Evolutionary conservation across 2,797 vertebrate genomes (phyloP), one percentile per base, ranked within the genome.

Genomic region (Pseudotriccus pelzelni): DNA sequence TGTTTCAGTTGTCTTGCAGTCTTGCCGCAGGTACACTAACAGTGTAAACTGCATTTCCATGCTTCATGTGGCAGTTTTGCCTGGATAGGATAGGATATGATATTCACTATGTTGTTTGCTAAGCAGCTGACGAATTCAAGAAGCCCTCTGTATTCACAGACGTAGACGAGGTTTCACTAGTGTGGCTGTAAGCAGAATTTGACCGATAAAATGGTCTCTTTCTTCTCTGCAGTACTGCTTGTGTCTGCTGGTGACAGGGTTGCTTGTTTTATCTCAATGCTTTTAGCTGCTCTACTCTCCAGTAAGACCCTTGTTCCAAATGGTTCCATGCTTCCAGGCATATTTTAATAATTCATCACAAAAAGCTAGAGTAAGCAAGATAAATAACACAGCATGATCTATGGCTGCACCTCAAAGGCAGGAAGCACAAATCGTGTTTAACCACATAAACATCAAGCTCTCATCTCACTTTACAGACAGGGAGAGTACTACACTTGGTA

Each of bases 341-440:
- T 52, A 53, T 92, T 94, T 96, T 90, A 96, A 97, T 96, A 91
- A 97, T 95, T 97, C 93, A 96, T 92, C 64, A 76, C 46, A 89
- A 86, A 96, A 75, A 89, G 73, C 72, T 80, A 64, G 63, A 77
- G 83, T 93, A 95, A 94, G 87, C 52, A 95, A 85, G 82, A 92
- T 94, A 95, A 96, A 93, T 94, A 93, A 72, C n/a, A 58, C 28
- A 62, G n/a, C 53, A 17, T 55, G 76, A 95, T 96, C 93, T 91
- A 63, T 74, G 55, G 79, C 49, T 89, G 73, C 62, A 94, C 59
- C 91, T 94, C 68, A 96, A 94, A 95, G 90, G 83, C 70, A 94
- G 77, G 91, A 90, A 92, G 52, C 81, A 79, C 89, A 94, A 96
- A 96, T 96, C 5, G 10, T 96, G 55, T 96, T 96, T 93, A 93